Evolutionary conservation across 2,888 invertebrate species (phyloP).

Genomic region (Andrena minutula): DNA sequence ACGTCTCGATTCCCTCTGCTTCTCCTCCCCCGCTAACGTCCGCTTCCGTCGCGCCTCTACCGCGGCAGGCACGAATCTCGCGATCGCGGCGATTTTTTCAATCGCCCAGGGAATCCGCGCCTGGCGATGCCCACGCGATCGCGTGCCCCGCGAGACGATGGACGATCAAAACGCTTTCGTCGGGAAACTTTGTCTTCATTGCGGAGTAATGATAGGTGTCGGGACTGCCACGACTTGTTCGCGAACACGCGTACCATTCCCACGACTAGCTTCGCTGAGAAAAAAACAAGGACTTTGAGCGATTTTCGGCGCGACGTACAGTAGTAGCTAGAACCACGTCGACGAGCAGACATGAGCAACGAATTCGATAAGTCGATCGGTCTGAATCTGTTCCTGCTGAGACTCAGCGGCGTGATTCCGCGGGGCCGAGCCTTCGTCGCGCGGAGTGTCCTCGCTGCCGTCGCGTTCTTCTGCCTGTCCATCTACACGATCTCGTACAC

Average conservation of each 20-base stretch:
- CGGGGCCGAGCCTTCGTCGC: background rate
- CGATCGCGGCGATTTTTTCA: background rate
- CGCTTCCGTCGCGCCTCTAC: background rate
- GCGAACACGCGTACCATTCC: slow-evolving; percentile 12
- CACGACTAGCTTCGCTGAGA: background rate
- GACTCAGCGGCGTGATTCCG: slow-evolving; percentile 42
- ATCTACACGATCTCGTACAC: slow-evolving; percentile 40
- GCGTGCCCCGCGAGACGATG: background rate
- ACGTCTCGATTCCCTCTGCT: background rate
- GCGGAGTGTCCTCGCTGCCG: background rate
- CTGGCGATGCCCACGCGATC: background rate
- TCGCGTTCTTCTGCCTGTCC: slow-evolving; percentile 29
- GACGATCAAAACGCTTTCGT: background rate
- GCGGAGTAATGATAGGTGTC: slow-evolving; percentile 31
- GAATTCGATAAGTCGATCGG: slow-evolving; percentile 47
- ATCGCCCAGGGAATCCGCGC: background rate
- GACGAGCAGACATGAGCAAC: background rate
- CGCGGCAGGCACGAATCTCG: background rate
- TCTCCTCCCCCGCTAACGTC: background rate
- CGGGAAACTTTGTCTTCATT: slow-evolving; percentile 22
- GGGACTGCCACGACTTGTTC: background rate
- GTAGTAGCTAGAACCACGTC: background rate
- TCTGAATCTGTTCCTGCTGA: slow-evolving; percentile 48
- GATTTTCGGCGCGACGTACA: background rate
- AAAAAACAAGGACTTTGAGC: background rate